Percentiles rank a stretch among this genome's conserved stretches.
Conservation (phyloP, 1,140 invertebrate species). For the Neoseiulus cucumeris region DNA sequence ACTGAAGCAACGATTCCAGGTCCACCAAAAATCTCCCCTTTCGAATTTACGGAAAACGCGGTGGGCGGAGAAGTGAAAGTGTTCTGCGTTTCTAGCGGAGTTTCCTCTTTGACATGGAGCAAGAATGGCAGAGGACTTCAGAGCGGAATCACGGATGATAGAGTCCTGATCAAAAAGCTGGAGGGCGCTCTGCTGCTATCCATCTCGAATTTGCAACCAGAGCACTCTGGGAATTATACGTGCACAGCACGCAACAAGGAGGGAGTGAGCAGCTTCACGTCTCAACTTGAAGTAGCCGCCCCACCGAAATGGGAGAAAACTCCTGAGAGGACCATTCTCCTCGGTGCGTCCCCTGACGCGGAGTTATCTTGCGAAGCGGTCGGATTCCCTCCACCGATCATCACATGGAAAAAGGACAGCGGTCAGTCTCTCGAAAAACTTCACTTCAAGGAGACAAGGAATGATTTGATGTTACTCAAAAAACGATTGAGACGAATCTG, state of each 20-base stretch:
- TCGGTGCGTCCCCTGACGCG: background rate
- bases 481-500: no score
- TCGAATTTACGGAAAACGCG: background rate
- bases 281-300: background rate
- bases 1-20: background rate
- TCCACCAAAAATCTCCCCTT: background rate
- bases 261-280: background rate
- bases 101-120: background rate
- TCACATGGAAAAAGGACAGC: background rate
- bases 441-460: no score
- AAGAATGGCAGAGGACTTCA: background rate
- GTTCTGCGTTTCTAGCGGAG: background rate
- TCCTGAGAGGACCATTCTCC: background rate
- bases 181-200: slow-evolving; percentile 1
- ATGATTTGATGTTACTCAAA: no score
- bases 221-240: slow-evolving; percentile 15
- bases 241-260: slow-evolving; percentile 3
- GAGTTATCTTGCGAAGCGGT: background rate
- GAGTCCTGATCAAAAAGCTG: background rate
- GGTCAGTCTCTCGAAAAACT: no score
- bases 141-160: background rate
- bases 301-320: background rate
- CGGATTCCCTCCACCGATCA: background rate
- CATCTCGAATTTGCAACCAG: background rate
- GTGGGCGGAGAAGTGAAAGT: background rate